A percentile compares a stretch with the other conserved stretches of the same genome.
phyloP scores from a whole-genome alignment of 2,888 invertebrate genomes.

The Hylaea fasciaria region DNA sequence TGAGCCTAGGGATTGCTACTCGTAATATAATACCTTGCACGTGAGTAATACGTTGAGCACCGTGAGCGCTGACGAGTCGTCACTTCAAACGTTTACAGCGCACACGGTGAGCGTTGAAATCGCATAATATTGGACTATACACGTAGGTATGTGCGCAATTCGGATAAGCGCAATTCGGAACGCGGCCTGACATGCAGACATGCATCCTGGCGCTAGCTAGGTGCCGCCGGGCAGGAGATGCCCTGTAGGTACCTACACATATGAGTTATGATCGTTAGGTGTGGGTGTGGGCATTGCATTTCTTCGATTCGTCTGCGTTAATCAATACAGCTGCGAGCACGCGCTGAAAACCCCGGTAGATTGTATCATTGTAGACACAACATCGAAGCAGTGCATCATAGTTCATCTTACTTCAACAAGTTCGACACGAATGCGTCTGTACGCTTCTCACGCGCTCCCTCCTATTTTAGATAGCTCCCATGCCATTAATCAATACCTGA shows the following conservation, averaged over 20 bases:
- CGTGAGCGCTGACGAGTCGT: no score
- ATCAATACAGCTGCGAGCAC: slow-evolving; percentile 11
- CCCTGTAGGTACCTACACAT: neutral
- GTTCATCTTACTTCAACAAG: slow-evolving; percentile 11
- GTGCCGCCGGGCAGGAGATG: neutral
- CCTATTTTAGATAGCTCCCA: neutral
- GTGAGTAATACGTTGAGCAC: no score
- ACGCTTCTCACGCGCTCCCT: neutral
- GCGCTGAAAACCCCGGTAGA: neutral
- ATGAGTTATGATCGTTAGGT: neutral
- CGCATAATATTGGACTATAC: no score
- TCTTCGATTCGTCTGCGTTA: slow-evolving; percentile 2
- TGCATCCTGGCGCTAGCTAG: neutral
- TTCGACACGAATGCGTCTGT: neutral
- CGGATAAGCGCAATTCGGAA: no score
- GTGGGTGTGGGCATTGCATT: slow-evolving; percentile 7
- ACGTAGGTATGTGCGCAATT: no score
- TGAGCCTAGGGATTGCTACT: no score
- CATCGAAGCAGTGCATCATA: slow-evolving; percentile 13
- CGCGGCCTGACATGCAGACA: no score
- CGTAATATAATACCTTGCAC: no score
- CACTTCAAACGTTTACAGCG: no score
- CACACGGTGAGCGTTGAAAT: no score
- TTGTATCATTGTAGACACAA: neutral
- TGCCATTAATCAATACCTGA: slow-evolving; percentile 5